Evolutionary conservation across 2,888 invertebrate species (phyloP).

Genomic region (Scaeva pyrastri): DNA sequence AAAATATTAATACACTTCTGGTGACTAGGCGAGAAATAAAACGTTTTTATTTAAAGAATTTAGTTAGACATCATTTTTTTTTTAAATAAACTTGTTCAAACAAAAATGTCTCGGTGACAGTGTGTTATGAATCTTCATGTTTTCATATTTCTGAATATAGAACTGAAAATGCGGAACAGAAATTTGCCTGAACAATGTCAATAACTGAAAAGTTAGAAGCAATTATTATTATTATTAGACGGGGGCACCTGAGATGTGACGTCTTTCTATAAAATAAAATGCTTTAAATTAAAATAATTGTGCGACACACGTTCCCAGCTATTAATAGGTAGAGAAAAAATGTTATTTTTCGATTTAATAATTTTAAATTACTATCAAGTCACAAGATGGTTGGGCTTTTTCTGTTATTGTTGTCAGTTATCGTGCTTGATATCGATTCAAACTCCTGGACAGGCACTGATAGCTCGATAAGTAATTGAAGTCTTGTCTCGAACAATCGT

Average conservation of each 20-base stretch:
- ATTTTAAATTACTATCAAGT: not conserved
- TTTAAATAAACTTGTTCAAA: too few relatives aligned
- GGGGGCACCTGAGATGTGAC: constrained; percentile 10
- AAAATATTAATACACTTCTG: too few relatives aligned
- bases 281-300: constrained; percentile 4
- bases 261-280: not conserved
- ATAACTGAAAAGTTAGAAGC: not conserved
- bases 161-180: not conserved
- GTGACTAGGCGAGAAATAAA: too few relatives aligned
- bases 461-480: not conserved
- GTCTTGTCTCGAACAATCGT: not conserved
- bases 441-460: not conserved
- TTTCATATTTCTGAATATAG: too few relatives aligned
- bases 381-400: not conserved
- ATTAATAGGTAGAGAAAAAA: not conserved
- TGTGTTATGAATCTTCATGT: too few relatives aligned
- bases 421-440: not conserved
- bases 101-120: too few relatives aligned
- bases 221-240: constrained; percentile 7
- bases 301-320: not conserved
- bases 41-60: too few relatives aligned
- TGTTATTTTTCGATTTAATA: not conserved
- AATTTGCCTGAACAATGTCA: constrained; percentile 17
- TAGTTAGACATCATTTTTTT: too few relatives aligned
- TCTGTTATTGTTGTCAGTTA: not conserved